A percentile compares a stretch with the other conserved stretches of the same genome.
These are phyloP conservation scores for Zygaena filipendulae DNA, from an alignment of 2,888 invertebrate genomes.

Conservation along the genomic window DNA sequence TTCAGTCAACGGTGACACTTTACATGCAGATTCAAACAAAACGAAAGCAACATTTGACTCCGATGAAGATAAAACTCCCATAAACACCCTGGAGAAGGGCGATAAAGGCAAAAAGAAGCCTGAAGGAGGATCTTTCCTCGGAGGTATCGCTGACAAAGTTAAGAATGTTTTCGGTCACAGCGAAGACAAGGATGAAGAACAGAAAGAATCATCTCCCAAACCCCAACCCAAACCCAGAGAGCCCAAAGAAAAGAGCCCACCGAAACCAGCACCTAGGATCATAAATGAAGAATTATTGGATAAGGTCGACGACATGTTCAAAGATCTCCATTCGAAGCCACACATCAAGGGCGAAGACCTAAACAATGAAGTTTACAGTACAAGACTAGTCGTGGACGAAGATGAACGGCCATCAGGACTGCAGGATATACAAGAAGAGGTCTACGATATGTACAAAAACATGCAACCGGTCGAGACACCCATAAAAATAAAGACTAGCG, in stretches of 20 bases:
- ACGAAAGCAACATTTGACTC: conserved; percentile 67
- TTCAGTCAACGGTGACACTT: conserved; percentile 53
- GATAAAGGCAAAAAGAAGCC: conserved; percentile 54
- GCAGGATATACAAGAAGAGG: conserved; percentile 32
- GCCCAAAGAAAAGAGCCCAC: conserved; percentile 39
- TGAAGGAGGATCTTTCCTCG: conserved; percentile 45
- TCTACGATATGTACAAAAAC: conserved; percentile 49
- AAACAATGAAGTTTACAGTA: conserved; percentile 40
- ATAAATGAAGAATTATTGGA: conserved; percentile 55
- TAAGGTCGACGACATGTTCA: conserved; percentile 66
- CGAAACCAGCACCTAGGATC: conserved; percentile 53
- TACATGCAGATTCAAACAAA: conserved; percentile 62
- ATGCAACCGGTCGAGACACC: conserved; percentile 61
- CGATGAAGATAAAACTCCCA: conserved; percentile 63
- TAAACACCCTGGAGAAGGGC: conserved; percentile 63
- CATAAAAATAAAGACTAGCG: conserved; percentile 27
- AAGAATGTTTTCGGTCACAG: conserved; percentile 50
- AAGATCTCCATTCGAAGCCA: conserved; percentile 46
- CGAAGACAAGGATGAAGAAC: conserved; percentile 44
- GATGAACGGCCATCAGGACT: conserved; percentile 27
- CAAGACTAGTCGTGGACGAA: conserved; percentile 56
- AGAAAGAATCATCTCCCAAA: conserved; percentile 36
- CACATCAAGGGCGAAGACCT: conserved; percentile 37
- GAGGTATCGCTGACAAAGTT: conserved; percentile 51
- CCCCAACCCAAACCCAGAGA: conserved; percentile 39